A percentile compares a stretch with the other conserved stretches of the same genome.
phyloP scores from a whole-genome alignment of 2,888 invertebrate species.

The Conus canariensis region DNA sequence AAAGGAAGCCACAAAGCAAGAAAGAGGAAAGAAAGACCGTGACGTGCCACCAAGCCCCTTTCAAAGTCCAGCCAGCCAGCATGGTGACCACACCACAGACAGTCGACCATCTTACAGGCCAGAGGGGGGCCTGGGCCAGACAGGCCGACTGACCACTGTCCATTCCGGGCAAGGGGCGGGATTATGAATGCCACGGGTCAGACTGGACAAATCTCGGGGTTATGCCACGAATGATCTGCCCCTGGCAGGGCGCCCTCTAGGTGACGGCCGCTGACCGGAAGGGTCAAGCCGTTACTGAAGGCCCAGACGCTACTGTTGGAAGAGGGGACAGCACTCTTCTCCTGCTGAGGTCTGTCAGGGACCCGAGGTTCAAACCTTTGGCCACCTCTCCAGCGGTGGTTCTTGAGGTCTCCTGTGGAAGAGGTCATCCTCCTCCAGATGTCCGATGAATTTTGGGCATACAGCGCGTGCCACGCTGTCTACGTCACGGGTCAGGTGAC shows the following conservation, averaged over 20 bases:
- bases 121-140: too few species aligned
- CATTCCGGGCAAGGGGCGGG: constrained; percentile 20
- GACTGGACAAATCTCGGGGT: constrained; percentile 42
- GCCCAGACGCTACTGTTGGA: neutral
- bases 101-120: too few species aligned
- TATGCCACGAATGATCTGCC: constrained; percentile 35
- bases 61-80: too few species aligned
- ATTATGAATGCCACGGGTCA: constrained; percentile 38
- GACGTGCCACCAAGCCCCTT: too few species aligned
- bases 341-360: neutral
- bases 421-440: neutral
- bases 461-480: constrained; percentile 16
- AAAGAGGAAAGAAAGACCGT: neutral
- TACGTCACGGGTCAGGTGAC: constrained; percentile 23
- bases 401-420: neutral
- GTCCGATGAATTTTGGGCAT: neutral
- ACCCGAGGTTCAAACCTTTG: neutral
- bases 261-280: constrained; percentile 38
- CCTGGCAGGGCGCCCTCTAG: neutral
- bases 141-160: neutral
- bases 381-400: neutral
- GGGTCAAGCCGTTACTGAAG: constrained; percentile 35
- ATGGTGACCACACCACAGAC: too few species aligned
- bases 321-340: neutral
- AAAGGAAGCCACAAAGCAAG: neutral